Conservation (phyloP, 2,797 vertebrate genomes). For the Squalus acanthias region DNA sequence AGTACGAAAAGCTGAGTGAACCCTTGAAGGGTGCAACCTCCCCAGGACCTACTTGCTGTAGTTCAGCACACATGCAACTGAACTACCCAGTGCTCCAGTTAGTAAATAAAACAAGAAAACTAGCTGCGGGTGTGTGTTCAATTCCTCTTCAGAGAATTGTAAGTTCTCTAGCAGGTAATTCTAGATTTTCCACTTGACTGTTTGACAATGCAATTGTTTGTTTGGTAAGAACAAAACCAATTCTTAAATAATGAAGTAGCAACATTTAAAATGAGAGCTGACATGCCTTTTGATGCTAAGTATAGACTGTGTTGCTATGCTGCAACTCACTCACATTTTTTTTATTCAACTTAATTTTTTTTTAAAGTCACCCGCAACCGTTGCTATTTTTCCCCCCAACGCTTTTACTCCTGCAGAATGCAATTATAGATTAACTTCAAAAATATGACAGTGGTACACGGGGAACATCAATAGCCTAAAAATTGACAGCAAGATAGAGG, state of each 20-base stretch:
- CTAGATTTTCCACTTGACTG: background rate
- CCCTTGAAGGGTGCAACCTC: background rate
- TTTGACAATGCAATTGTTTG: conserved; percentile 7
- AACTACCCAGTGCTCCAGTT: background rate
- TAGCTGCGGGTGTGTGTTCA: background rate
- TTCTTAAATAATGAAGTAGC: background rate
- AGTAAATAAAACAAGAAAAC: background rate
- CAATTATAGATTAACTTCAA: background rate
- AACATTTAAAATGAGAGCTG: background rate
- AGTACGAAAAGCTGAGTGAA: background rate
- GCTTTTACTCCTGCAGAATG: background rate
- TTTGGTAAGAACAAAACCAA: background rate
- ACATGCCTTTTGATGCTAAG: background rate
- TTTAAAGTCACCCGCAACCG: background rate
- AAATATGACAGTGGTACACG: background rate
- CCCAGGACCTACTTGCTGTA: background rate
- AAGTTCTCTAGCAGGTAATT: background rate
- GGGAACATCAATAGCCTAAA: background rate
- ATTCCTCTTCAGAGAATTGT: background rate
- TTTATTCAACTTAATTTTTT: background rate
- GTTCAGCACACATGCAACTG: background rate
- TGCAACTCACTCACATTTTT: background rate
- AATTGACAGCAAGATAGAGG: background rate
- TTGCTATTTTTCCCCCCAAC: background rate
- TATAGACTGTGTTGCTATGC: background rate